Evolutionary conservation across 1,140 invertebrate genomes (phyloP), one percentile per base, ranked within the genome.

Genomic region (Manduca sexta): DNA sequence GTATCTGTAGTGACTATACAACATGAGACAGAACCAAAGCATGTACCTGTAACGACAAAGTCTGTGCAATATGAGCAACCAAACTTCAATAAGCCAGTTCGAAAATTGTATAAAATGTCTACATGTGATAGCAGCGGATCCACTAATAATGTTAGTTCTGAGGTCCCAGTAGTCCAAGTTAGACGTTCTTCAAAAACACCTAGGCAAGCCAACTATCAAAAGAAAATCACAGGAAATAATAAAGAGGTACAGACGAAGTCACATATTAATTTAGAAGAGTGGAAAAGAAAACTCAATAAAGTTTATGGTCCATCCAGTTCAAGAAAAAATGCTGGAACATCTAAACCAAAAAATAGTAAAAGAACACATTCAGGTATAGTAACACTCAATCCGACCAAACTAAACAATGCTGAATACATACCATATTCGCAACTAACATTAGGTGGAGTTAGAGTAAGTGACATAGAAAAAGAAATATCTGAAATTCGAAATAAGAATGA

Each of bases 361-460:
- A 29, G 30, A 13, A 21, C 47, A 10, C 35, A 13, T 29, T 14
- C 49, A 35, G 30, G 16, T 16, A 50, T 56, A 51, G 46, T 48
- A 49, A 49, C 46, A 11, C 35, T 57, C 34, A 52, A 53, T 50
- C 5, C 18, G 13, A 65, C 55, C 41, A 38, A 12, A 17, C 48
- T 72, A 49, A 83, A 83, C 48, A 85, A 79, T 52, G 47, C 60
- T 1, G 74, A 83, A 43, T 87, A 87, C 55, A 83, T 87, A 56
- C 86, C 86, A 4, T 87, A 87, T 62, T 74, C 82, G 13, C 72
- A 86, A 64, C 56, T 87, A 47, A 86, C 86, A 15, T 45, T 87
- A 47, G 84, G 86, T 15, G 84, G 84, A 16, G 74, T 78, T 3
- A 72, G 57, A 56, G 67, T 75, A 10, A 77, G 77, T 57, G 83